phyloP scores from a whole-genome alignment of 2,797 vertebrate genomes.

The Propithecus deckenii region DNA sequence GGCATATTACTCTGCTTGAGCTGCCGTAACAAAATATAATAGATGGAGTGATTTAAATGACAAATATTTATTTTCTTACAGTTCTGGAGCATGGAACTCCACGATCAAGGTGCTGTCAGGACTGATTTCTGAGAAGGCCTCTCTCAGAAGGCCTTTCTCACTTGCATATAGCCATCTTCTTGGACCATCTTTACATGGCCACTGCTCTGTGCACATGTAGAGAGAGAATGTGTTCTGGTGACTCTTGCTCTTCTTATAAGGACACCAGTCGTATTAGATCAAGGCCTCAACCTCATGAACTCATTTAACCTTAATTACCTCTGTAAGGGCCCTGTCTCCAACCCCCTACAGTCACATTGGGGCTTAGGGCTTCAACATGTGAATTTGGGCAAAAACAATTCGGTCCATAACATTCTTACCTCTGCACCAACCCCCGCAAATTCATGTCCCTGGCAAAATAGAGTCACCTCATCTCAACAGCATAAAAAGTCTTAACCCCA shows the following conservation, averaged over 20 bases:
- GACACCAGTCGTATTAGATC: background rate
- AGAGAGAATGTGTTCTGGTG: accelerated
- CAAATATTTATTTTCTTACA: background rate
- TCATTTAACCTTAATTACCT: background rate
- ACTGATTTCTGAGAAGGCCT: background rate
- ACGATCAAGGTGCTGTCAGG: background rate
- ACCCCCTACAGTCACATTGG: background rate
- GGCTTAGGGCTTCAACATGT: background rate
- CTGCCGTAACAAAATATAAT: background rate
- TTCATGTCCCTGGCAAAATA: background rate
- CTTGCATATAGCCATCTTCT: background rate
- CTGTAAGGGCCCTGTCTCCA: background rate
- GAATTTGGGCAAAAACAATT: background rate
- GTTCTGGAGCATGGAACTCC: background rate
- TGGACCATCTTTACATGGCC: background rate
- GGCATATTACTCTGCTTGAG: background rate
- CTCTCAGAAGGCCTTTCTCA: background rate
- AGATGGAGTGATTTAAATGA: background rate
- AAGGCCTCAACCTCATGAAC: background rate
- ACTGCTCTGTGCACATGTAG: background rate
- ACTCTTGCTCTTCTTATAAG: background rate
- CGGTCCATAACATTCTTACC: background rate
- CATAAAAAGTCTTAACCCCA: background rate
- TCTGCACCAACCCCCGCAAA: background rate
- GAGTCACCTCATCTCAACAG: background rate